Percentiles rank a stretch among this genome's conserved stretches.
Conservation (phyloP, 2,888 invertebrate genomes). For the Cyclophora punctaria region DNA sequence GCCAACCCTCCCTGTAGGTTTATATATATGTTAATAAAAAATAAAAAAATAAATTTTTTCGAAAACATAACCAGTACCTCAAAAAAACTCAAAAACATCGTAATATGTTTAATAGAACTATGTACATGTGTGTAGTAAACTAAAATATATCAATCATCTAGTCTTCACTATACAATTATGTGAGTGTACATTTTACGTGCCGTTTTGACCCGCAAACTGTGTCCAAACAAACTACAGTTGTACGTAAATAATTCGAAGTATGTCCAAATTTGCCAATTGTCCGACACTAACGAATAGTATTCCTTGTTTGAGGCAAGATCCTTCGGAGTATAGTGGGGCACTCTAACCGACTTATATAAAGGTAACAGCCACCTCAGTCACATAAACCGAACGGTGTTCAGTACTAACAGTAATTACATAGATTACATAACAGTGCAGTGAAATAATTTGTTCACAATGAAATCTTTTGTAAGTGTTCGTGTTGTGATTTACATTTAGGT, state of each 20-base stretch:
- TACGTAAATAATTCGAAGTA: slow-evolving; percentile 8
- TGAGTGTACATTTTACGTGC: no score
- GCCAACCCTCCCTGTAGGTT: no score
- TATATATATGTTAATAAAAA: no score
- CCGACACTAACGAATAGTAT: slow-evolving; percentile 13
- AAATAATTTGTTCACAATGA: slow-evolving; percentile 34
- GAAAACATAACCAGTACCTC: no score
- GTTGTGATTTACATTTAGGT: slow-evolving; percentile 3
- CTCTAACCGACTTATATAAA: slow-evolving; percentile 49
- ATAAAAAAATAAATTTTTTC: no score
- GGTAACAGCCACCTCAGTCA: slow-evolving; percentile 25
- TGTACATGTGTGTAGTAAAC: no score
- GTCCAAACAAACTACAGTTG: no score
- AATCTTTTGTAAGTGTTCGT: slow-evolving; percentile 54
- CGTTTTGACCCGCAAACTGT: no score
- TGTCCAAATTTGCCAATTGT: slow-evolving; percentile 21
- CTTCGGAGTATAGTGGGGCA: slow-evolving; percentile 39
- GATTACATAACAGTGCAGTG: slow-evolving; percentile 21
- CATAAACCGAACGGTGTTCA: slow-evolving; percentile 39
- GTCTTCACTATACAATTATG: no score
- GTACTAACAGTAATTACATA: slow-evolving; percentile 19
- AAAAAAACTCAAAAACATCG: no score
- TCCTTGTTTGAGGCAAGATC: slow-evolving; percentile 22
- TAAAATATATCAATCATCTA: no score
- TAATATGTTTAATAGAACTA: no score